These are phyloP conservation scores for Dicaeum eximium DNA, from an alignment of 2,113 vertebrate genomes.

Conservation along the genomic window DNA sequence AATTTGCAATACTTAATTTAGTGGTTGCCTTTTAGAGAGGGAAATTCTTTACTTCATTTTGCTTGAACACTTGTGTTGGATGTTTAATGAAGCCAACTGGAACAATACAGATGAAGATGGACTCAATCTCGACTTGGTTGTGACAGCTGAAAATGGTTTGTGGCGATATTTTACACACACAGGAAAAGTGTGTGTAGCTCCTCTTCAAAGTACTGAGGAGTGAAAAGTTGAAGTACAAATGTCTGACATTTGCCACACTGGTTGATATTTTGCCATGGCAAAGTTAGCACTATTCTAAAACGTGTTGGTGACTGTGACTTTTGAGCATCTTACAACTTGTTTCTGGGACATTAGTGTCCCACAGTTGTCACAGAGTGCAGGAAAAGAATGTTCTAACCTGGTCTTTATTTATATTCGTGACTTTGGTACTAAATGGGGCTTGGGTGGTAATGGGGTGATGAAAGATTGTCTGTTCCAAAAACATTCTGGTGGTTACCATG, in stretches of 20 bases:
- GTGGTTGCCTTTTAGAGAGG: background rate
- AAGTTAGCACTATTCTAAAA: background rate
- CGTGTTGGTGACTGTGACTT: background rate
- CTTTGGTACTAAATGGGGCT: background rate
- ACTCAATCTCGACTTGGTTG: background rate
- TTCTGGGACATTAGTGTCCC: background rate
- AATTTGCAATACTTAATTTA: background rate
- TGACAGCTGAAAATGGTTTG: background rate
- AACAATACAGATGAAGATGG: background rate
- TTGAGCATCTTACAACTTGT: background rate
- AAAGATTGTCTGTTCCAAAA: background rate
- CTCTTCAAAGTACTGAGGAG: background rate
- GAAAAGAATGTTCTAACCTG: background rate
- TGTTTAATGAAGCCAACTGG: background rate
- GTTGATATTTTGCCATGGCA: background rate
- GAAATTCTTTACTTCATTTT: background rate
- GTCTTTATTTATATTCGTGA: background rate
- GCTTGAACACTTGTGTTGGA: background rate
- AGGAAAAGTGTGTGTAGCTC: background rate
- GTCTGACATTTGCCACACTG: background rate
- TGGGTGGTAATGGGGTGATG: background rate
- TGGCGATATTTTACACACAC: background rate
- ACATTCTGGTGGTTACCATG: background rate
- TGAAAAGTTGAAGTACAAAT: background rate
- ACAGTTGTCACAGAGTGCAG: background rate